phyloP scores from a whole-genome alignment of 2,797 vertebrate species.

The Takifugu rubripes region DNA sequence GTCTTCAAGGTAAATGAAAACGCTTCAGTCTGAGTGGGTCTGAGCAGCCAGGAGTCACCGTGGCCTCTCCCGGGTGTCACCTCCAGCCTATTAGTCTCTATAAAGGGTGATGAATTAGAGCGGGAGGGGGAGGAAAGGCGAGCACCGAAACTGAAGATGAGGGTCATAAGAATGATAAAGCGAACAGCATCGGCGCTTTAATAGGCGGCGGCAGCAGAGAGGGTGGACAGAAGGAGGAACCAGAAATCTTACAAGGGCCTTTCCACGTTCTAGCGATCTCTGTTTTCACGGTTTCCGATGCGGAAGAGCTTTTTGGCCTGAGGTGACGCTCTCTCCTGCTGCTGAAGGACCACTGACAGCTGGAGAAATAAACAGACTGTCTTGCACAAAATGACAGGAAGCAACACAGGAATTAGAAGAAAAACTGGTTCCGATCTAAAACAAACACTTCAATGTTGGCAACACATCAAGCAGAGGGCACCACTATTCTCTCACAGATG shows the following conservation, averaged over 20 bases:
- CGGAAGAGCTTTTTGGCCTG: background rate
- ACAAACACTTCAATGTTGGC: background rate
- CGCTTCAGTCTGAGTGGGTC: conserved; percentile 56
- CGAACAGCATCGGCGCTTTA: conserved; percentile 72
- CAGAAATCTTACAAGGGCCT: conserved; percentile 64
- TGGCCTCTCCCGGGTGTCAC: conserved; percentile 67
- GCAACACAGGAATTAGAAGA: conserved; percentile 2
- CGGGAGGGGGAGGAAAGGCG: conserved; percentile 62
- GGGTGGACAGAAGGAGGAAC: conserved; percentile 44
- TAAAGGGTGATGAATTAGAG: conserved; percentile 84
- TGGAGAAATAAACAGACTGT: conserved; percentile 17
- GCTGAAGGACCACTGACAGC: conserved; percentile 8
- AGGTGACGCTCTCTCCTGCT: conserved; percentile 6
- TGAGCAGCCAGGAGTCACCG: conserved; percentile 59
- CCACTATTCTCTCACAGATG: too few species aligned
- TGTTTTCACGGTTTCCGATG: conserved; percentile 9
- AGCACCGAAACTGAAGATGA: conserved; percentile 63
- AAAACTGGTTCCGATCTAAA: conserved; percentile 2
- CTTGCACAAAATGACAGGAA: too few species aligned
- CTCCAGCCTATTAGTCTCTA: conserved; percentile 81
- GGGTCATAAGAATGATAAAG: conserved; percentile 84
- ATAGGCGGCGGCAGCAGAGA: conserved; percentile 66
- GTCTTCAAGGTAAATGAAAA: conserved; percentile 68
- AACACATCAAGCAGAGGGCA: too few species aligned
- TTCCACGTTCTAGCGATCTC: conserved; percentile 42